Percentiles rank a stretch among this genome's conserved stretches.
Conservation (phyloP, 2,888 invertebrate species). For the Notodromas monacha region DNA sequence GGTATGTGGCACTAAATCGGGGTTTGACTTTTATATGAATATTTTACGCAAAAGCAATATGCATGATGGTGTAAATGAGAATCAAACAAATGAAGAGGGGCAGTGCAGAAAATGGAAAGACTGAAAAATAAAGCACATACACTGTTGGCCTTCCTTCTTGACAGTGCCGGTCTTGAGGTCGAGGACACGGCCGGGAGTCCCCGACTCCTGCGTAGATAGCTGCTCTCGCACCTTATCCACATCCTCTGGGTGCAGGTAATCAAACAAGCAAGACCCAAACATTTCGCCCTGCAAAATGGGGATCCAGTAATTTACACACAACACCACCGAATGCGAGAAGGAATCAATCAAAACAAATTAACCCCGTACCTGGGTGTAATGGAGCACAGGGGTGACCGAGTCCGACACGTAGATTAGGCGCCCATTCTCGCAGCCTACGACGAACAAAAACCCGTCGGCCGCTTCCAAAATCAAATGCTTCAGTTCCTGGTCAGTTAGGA, state of each 20-base stretch:
- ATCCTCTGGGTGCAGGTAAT: constrained; percentile 90
- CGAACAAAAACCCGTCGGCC: constrained; percentile 89
- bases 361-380: constrained; percentile 44
- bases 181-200: constrained; percentile 71
- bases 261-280: constrained; percentile 81
- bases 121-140: constrained; percentile 34
- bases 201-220: constrained; percentile 78
- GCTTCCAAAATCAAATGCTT: constrained; percentile 96
- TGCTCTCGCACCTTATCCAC: constrained; percentile 63
- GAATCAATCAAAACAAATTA: not conserved
- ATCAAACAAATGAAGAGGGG: no score
- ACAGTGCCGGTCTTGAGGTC: constrained; percentile 96
- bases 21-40: no score
- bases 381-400: constrained; percentile 84
- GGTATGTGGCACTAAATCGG: no score
- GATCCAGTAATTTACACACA: no score
- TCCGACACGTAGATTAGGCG: constrained; percentile 92
- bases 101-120: no score
- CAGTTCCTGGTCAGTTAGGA: constrained; percentile 89
- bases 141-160: constrained; percentile 93
- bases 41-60: no score
- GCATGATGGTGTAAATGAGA: no score
- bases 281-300: constrained; percentile 70
- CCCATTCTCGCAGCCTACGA: constrained; percentile 85
- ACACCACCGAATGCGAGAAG: no score